Base-by-base conservation (phyloP, 2,113 vertebrate genomes). In the Mesembrinibis cayennensis region DNA sequence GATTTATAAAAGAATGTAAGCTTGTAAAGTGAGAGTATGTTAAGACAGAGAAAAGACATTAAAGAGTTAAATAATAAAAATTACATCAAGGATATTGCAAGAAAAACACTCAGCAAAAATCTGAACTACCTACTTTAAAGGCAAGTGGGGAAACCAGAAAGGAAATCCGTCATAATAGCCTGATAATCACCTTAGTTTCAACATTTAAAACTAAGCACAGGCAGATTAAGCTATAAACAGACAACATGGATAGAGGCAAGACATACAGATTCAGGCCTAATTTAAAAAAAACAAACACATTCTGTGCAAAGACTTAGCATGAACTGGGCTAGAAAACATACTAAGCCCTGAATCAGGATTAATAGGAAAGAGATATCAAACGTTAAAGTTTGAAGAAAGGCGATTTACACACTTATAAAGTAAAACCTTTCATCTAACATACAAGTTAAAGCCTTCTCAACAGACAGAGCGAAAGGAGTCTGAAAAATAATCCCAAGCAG, bases 181-280 rank as follows among this genome's bases (percentile, higher is more conserved):
- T 3, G 71, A 72, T 96, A 97, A 97, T 93, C 97, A 94, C 71
- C 93, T 97, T 96, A 95, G 82, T 91, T 95, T 90, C 87, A 96
- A 84, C 44, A 65, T 87, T 91, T 91, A 85, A 94, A 95, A 89
- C 84, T 87, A 95, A 96, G 89, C 70, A 74, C 67, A 50, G n/a
- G 50, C 82, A 90, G 95, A 95, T 97, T 94, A 96, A 83, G 82
- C 91, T 94, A 94, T 47, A 90, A 93, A 82, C 81, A 94, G 89
- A 38, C 69, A 89, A 87, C 59, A 55, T 0, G 1, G 21, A 77
- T 1, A 93, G 21, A 73, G 19, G 25, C 49, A 82, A 82, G 58
- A 29, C 44, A 42, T 9, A 45, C 0, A 76, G 29, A 62, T 70
- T 58, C 72, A 76, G 74, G 90, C 62, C 74, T 44, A 72, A 16